A percentile compares a stretch with the other conserved stretches of the same genome.
Evolutionary conservation across 2,113 vertebrate genomes (phyloP).

Genomic region (Vombatus ursinus): DNA sequence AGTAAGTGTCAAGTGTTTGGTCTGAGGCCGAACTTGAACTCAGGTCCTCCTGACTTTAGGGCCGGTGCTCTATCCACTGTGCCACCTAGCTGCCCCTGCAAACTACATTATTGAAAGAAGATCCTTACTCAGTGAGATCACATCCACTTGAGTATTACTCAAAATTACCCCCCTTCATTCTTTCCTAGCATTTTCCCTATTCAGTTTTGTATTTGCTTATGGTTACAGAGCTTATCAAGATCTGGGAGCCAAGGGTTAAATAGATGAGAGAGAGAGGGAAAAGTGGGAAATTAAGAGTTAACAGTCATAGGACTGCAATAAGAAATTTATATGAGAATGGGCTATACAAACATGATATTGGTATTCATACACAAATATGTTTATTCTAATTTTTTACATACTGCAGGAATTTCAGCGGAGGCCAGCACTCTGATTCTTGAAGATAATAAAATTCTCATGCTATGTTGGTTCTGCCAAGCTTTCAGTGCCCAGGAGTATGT

Average conservation of each 20-base stretch:
- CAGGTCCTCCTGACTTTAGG: too few relatives aligned
- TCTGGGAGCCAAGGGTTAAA: background rate
- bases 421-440: background rate
- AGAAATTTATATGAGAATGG: background rate
- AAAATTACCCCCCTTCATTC: background rate
- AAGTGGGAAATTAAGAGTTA: background rate
- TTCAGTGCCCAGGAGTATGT: background rate
- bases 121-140: background rate
- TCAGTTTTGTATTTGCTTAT: background rate
- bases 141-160: background rate
- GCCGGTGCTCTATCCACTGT: too few relatives aligned
- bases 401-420: background rate
- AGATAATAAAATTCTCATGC: background rate
- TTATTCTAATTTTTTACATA: background rate
- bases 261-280: background rate
- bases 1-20: too few relatives aligned
- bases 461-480: background rate
- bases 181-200: background rate
- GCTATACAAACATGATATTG: background rate
- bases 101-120: background rate
- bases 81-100: too few relatives aligned
- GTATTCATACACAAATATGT: background rate
- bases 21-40: too few relatives aligned
- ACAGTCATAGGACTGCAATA: background rate
- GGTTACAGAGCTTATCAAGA: too few relatives aligned